Conservation (phyloP, 2,888 invertebrate species). For the Laothoe populi region DNA sequence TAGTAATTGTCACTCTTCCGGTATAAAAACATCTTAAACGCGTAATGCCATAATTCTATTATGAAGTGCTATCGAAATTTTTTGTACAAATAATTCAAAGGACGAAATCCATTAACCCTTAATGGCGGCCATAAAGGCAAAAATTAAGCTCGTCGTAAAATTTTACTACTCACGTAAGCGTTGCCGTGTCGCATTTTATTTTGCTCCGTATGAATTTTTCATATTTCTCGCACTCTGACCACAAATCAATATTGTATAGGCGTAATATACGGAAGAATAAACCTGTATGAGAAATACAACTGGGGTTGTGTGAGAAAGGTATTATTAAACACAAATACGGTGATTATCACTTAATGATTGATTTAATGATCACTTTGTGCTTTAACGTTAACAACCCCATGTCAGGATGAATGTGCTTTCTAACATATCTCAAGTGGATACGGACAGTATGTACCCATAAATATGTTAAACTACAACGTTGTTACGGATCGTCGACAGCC, state of each 20-base stretch:
- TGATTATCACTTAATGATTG: too few relatives aligned
- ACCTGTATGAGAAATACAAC: too few relatives aligned
- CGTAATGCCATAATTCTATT: background rate
- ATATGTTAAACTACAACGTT: too few relatives aligned
- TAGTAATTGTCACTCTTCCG: background rate
- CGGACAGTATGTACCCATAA: too few relatives aligned
- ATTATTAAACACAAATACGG: too few relatives aligned
- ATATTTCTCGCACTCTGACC: conserved; percentile 17
- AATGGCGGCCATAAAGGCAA: conserved; percentile 43
- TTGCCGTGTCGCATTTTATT: conserved; percentile 21
- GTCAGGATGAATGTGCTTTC: too few relatives aligned
- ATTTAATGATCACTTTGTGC: too few relatives aligned
- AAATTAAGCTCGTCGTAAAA: conserved; percentile 36
- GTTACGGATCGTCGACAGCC: too few relatives aligned
- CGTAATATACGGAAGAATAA: background rate
- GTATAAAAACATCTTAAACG: background rate
- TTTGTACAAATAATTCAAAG: conserved; percentile 21
- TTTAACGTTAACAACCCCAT: too few relatives aligned
- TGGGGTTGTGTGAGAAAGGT: too few relatives aligned
- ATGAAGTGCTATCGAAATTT: conserved; percentile 12
- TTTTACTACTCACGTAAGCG: conserved; percentile 23
- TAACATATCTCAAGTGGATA: too few relatives aligned
- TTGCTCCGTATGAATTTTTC: conserved; percentile 20
- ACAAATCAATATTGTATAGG: background rate
- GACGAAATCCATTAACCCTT: conserved; percentile 43